A percentile compares a stretch with the other conserved stretches of the same genome.
These are phyloP conservation scores for Notechis scutatus DNA, from an alignment of 2,113 vertebrate genomes.

Conservation along the genomic window DNA sequence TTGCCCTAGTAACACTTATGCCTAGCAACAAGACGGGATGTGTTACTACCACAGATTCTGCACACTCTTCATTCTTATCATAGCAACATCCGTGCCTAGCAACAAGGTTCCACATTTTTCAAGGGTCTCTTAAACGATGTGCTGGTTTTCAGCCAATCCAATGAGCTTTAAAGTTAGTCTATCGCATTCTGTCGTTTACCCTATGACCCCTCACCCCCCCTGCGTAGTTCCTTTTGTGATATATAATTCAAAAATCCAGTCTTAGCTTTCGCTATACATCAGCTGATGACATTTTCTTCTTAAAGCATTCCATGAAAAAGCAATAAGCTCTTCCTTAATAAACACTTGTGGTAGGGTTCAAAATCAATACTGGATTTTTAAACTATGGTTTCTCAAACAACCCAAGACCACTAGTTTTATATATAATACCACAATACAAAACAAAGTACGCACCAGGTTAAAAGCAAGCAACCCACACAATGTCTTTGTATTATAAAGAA, in stretches of 20 bases:
- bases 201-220: not conserved
- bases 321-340: not conserved
- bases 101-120: constrained; percentile 8
- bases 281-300: not conserved
- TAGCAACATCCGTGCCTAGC: constrained; percentile 27
- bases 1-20: constrained; percentile 23
- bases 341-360: not conserved
- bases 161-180: not conserved
- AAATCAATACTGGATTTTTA: not conserved
- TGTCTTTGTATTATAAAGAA: not conserved
- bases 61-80: constrained; percentile 4
- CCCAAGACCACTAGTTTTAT: not conserved
- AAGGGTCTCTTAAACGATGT: not conserved
- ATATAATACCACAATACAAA: not conserved
- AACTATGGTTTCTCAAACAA: not conserved
- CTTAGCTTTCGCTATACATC: too few species aligned
- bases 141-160: not conserved
- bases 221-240: not conserved
- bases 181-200: not conserved
- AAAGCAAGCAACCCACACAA: not conserved
- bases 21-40: constrained; percentile 23
- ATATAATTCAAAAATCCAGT: too few species aligned
- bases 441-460: not conserved
- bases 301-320: not conserved
- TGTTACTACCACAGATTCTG: constrained; percentile 7